A percentile compares a stretch with the other conserved stretches of the same genome.
phyloP scores from a whole-genome alignment of 2,888 invertebrate species.

The Drosophila flavopinicola region DNA sequence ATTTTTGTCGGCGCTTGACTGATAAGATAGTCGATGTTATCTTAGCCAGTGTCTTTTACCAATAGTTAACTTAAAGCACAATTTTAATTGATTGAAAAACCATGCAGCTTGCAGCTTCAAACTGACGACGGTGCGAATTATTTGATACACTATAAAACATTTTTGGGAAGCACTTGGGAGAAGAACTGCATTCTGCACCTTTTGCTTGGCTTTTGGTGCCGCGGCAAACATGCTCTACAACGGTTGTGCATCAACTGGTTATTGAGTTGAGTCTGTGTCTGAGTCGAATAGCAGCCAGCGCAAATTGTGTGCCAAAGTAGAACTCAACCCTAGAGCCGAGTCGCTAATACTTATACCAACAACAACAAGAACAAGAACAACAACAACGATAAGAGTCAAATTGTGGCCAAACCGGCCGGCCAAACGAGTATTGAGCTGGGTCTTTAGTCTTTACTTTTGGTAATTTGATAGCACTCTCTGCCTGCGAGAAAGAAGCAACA shows the following conservation, averaged over 20 bases:
- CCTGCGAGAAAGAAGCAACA: constrained; percentile 18
- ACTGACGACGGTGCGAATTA: too few relatives aligned
- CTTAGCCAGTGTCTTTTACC: too few relatives aligned
- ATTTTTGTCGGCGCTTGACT: too few relatives aligned
- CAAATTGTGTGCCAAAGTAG: constrained; percentile 23
- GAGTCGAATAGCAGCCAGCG: too few relatives aligned
- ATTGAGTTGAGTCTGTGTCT: constrained; percentile 26
- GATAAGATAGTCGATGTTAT: constrained; percentile 20
- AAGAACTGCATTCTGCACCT: constrained; percentile 46
- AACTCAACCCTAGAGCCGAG: constrained; percentile 41
- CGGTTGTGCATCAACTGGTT: constrained; percentile 68
- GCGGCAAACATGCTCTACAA: constrained; percentile 69
- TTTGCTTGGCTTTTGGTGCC: constrained; percentile 41
- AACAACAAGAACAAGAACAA: constrained; percentile 22
- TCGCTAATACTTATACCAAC: too few relatives aligned
- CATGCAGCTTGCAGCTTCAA: too few relatives aligned
- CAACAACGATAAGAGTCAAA: constrained; percentile 9
- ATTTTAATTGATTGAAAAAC: constrained; percentile 9
- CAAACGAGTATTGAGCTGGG: constrained; percentile 61
- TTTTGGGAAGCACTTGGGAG: background rate
- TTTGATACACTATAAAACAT: background rate
- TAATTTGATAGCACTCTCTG: constrained; percentile 37
- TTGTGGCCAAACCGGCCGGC: constrained; percentile 28
- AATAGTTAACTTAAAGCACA: constrained; percentile 7
- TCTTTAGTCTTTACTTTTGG: too few relatives aligned